Percentiles rank a stretch among this genome's conserved stretches.
phyloP scores from a whole-genome alignment of 2,113 vertebrate species.

The Lepus americanus region DNA sequence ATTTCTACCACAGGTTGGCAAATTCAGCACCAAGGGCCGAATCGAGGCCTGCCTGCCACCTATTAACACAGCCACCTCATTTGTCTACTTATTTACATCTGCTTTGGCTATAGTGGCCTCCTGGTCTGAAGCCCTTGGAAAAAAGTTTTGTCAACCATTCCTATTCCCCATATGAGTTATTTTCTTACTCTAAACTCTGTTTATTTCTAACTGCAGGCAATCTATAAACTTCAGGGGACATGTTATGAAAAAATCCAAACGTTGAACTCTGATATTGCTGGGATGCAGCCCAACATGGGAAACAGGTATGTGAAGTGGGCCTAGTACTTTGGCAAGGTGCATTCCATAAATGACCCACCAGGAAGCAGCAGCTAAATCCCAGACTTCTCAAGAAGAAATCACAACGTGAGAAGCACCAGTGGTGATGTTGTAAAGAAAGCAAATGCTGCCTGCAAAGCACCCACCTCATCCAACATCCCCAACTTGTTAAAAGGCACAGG shows the following conservation, averaged over 20 bases:
- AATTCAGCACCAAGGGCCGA: background rate
- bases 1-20: background rate
- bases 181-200: background rate
- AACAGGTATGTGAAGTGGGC: background rate
- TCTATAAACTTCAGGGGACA: background rate
- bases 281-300: background rate
- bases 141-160: background rate
- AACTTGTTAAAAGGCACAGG: background rate
- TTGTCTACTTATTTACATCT: fast-evolving
- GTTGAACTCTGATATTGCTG: background rate
- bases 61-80: fast-evolving
- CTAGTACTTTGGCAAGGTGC: too few relatives aligned
- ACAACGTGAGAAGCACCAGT: background rate
- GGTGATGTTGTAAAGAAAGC: background rate
- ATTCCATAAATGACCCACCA: background rate
- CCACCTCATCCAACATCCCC: background rate
- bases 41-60: background rate
- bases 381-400: background rate
- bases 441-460: background rate
- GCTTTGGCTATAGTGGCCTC: background rate
- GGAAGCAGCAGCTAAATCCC: background rate
- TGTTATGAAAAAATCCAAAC: background rate
- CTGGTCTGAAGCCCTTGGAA: background rate
- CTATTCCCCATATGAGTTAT: background rate
- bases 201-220: background rate